These are phyloP conservation scores for Aporophyla nigra DNA, from an alignment of 2,888 invertebrate species.

Conservation along the genomic window DNA sequence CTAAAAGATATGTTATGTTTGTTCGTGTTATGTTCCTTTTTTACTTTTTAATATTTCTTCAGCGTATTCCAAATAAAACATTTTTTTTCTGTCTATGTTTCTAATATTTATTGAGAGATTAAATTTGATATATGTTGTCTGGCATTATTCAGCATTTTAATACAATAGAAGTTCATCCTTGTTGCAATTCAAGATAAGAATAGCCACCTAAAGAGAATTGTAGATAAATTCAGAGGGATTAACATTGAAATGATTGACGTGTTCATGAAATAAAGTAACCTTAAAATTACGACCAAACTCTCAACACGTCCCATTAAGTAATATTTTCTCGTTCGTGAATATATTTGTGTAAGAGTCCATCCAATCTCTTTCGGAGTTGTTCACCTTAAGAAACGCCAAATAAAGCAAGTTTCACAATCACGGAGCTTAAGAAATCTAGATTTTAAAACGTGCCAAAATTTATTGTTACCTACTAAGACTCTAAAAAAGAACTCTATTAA, in stretches of 20 bases:
- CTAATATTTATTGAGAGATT: neutral
- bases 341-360: conserved; percentile 7
- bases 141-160: conserved; percentile 6
- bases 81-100: too few species aligned
- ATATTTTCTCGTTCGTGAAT: neutral
- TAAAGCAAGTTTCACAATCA: conserved; percentile 11
- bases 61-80: too few species aligned
- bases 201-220: neutral
- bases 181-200: neutral
- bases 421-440: conserved; percentile 13
- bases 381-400: conserved; percentile 26
- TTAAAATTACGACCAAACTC: conserved; percentile 1
- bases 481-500: neutral
- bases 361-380: conserved; percentile 24
- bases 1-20: too few species aligned
- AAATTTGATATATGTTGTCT: neutral
- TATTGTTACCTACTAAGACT: neutral
- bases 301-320: neutral
- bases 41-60: too few species aligned
- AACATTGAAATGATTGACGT: neutral
- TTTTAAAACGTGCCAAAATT: conserved; percentile 5
- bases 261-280: neutral
- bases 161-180: conserved; percentile 38
- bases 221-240: neutral
- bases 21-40: too few species aligned